Evolutionary conservation across 2,113 vertebrate genomes (phyloP), one percentile per base, ranked within the genome.

Genomic region (Anoura caudifer): DNA sequence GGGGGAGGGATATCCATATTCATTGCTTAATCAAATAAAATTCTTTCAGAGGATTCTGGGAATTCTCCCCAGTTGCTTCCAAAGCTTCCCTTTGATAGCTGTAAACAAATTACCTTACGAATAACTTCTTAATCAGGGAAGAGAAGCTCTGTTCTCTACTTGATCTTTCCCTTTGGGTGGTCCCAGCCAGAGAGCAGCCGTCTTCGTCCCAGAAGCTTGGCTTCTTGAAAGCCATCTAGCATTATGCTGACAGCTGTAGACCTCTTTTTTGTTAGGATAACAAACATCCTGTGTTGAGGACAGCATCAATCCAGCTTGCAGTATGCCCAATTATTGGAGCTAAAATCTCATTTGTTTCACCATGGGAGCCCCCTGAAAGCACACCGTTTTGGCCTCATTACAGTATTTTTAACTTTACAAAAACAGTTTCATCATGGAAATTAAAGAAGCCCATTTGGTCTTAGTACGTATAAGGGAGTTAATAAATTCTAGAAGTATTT

Each of bases 381-480:
- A 96, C 98, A 99, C 98, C 98, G 97, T 98, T 99, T 98, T 98
- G 98, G 98, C 98, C 98, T 99, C 98, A 99, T 99, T 99, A 98
- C 98, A 98, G 98, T 98, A 98, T 99, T 99, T 99, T 99, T 99
- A 99, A 99, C 98, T 99, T 98, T 98, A 98, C 98, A 98, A 98
- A 99, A 99, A 99, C 98, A 99, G 98, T 99, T 99, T 99, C 98
- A 99, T 99, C 99, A 98, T 98, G 98, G 98, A 99, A 99, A 99
- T 99, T 99, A 98, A 99, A 98, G 98, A 98, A 99, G 97, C 99
- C 99, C 98, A 98, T 99, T 98, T 99, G 98, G 98, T 97, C 96
- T 97, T 97, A 77, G 95, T 97, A 82, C 98, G 97, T 98, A 98
- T 98, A 95, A 96, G 94, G 88, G 98, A 98, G 98, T 98, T 98